A percentile compares a stretch with the other conserved stretches of the same genome.
Conservation (phyloP, 2,888 invertebrate genomes). For the Gastracanthus pulcherrimus region DNA sequence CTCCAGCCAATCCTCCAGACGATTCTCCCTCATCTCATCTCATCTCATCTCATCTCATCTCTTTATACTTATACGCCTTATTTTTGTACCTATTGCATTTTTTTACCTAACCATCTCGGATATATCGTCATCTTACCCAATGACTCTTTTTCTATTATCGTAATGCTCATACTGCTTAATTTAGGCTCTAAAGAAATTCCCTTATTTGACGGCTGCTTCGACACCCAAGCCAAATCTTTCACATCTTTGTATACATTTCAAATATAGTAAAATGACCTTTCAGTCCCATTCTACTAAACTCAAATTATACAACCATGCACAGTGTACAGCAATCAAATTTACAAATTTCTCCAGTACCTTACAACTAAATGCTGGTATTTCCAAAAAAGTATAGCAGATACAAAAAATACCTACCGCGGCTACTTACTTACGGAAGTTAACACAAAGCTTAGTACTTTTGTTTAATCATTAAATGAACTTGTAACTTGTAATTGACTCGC, state of each 20-base stretch:
- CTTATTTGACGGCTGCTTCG: conserved; percentile 15
- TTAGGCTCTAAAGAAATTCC: conserved; percentile 58
- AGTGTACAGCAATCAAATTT: conserved; percentile 56
- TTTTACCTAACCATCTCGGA: conserved; percentile 9
- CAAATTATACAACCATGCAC: conserved; percentile 45
- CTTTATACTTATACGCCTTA: too few relatives aligned
- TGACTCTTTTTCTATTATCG: conserved; percentile 61
- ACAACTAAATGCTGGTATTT: conserved; percentile 70
- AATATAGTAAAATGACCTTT: background rate
- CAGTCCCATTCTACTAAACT: conserved; percentile 8
- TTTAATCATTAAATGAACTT: conserved; percentile 76
- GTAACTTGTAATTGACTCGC: conserved; percentile 73
- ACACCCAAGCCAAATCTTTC: background rate
- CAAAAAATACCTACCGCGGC: conserved; percentile 82
- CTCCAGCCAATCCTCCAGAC: too few relatives aligned
- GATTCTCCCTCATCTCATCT: too few relatives aligned
- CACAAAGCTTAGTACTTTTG: conserved; percentile 76
- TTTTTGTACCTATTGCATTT: too few relatives aligned
- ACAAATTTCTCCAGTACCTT: conserved; percentile 66
- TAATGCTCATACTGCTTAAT: conserved; percentile 34
- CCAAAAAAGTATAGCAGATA: conserved; percentile 74
- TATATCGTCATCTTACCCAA: conserved; percentile 70
- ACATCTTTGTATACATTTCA: background rate
- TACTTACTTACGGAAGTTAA: conserved; percentile 81
- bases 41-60: too few relatives aligned